These are phyloP conservation scores for Leiothrix lutea DNA, from an alignment of 2,113 vertebrate species.

Conservation along the genomic window DNA sequence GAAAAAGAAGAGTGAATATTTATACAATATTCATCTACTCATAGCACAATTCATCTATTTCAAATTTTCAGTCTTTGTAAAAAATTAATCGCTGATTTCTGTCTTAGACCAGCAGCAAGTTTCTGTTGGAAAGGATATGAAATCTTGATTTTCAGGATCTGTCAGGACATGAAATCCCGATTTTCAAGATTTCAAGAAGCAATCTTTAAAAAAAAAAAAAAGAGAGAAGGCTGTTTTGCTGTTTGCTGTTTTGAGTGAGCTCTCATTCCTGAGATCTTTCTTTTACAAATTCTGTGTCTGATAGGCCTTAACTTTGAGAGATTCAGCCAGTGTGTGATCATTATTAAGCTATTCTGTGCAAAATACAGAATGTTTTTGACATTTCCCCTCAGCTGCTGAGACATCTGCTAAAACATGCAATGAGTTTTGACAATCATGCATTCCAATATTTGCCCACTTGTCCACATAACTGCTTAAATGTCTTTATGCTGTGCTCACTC, in stretches of 20 bases:
- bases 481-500: neutral
- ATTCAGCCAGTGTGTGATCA: neutral
- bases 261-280: neutral
- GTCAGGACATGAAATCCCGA: neutral
- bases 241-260: neutral
- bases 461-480: neutral
- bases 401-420: neutral
- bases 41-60: neutral
- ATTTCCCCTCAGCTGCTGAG: neutral
- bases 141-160: neutral
- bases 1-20: neutral
- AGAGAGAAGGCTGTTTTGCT: neutral
- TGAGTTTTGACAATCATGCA: neutral
- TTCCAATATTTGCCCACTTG: slow-evolving; percentile 9
- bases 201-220: neutral
- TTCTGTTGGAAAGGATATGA: neutral
- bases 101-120: neutral
- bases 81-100: neutral
- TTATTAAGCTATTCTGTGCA: neutral
- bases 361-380: neutral
- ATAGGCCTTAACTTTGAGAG: neutral
- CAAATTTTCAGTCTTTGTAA: neutral
- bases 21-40: neutral
- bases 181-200: neutral
- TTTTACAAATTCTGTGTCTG: neutral